Percentiles rank a stretch among this genome's conserved stretches.
These are phyloP conservation scores for Pao palembangensis DNA, from an alignment of 2,113 vertebrate genomes.

Conservation along the genomic window DNA sequence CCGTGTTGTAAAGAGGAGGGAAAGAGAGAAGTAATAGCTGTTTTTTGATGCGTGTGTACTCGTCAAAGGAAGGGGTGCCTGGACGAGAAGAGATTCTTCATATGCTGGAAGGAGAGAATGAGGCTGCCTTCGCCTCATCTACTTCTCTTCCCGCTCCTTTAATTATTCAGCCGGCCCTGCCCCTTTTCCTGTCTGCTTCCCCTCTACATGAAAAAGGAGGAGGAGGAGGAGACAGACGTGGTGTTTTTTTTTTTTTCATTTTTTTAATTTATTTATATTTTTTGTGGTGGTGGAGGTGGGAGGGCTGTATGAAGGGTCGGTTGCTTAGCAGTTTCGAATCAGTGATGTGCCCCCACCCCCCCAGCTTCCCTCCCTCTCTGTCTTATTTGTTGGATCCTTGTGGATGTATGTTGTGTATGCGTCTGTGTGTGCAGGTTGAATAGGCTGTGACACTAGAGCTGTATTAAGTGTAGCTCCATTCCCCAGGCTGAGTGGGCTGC, in stretches of 20 bases:
- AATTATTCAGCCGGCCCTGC: constrained; percentile 71
- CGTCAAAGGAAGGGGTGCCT: constrained; percentile 17
- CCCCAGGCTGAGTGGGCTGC: constrained; percentile 74
- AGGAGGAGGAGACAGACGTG: constrained; percentile 19
- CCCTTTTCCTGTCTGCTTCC: constrained; percentile 51
- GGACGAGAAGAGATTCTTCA: constrained; percentile 23
- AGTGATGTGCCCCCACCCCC: constrained; percentile 29
- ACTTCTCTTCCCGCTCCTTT: constrained; percentile 55
- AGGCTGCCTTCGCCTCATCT: constrained; percentile 48
- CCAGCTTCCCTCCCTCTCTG: constrained; percentile 28
- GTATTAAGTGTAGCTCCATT: constrained; percentile 82
- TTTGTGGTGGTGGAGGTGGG: not conserved
- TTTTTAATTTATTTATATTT: too few relatives aligned
- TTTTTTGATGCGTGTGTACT: constrained; percentile 20
- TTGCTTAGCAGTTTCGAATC: constrained; percentile 56
- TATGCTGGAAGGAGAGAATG: constrained; percentile 15
- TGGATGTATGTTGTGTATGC: constrained; percentile 32
- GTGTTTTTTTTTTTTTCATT: too few relatives aligned
- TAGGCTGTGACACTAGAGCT: constrained; percentile 79
- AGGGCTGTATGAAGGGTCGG: constrained; percentile 27
- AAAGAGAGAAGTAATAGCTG: constrained; percentile 34
- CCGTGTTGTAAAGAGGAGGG: constrained; percentile 25
- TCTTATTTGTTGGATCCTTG: constrained; percentile 44
- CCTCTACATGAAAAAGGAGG: constrained; percentile 40
- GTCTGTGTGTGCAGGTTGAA: constrained; percentile 68